Base-by-base conservation (phyloP, 1,140 invertebrate species). In the Brachionus sp. region DNA sequence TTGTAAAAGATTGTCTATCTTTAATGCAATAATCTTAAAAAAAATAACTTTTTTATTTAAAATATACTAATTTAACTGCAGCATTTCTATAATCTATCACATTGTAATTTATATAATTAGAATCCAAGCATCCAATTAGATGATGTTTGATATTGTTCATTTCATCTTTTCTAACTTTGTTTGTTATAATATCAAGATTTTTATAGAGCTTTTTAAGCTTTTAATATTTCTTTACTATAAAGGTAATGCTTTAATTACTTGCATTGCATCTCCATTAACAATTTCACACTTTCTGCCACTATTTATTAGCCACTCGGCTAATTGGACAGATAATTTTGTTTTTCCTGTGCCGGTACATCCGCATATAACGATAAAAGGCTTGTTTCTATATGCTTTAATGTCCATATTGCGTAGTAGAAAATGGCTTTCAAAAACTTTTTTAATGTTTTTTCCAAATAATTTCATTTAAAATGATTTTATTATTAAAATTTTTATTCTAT, bases 241-340 rank as follows among this genome's bases (percentile, higher is more conserved):
- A 73, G 66, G 5, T 33, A 5, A 25, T 29, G 19, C 23, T 39
- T 33, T 37, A 16, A 44, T 90, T 89, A 96, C 95, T 92, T 99
- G 97, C 95, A 99, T 99, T 10, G 97, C 98, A 92, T 99, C 98
- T 0, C 97, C 96, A 85, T 95, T 97, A 66, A 99, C 95, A 68
- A 99, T 93, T 92, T 99, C 97, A n/a, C 95, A 95, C 82, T 91
- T 90, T 57, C 42, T 57, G 19, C 80, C 62, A 42, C 12, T 68
- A 6, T 23, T 13, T 4, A 66, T 83, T 88, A 95, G 97, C 86
- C 91, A 92, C 84, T 92, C 91, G 0, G 95, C 95, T 82, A 99
- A 89, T 91, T 97, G 94, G 83, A 99, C 91, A 16, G 94, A 93
- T 83, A 99, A 90, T 89, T 98, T 97, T 0, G 97, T 97, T 91